Evolutionary conservation across 92 coral and sea anemone genomes (phyloP), one percentile per base, ranked within the genome.

Genomic region (Porites cylindrica): DNA sequence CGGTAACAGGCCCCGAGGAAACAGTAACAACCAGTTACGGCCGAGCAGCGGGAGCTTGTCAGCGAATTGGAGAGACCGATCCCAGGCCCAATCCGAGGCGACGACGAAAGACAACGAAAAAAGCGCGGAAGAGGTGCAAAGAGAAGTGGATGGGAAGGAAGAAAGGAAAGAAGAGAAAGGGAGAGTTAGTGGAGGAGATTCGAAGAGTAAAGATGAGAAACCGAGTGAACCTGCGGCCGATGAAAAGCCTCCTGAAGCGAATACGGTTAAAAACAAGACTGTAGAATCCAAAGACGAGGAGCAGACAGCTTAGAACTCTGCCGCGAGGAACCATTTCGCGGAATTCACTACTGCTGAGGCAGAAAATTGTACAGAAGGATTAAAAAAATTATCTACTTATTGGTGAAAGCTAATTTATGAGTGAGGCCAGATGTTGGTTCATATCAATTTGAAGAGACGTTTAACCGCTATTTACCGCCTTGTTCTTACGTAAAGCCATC

Each of bases 41-140:
- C 85, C 94, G 26, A 95, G 88, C 67, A 78, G 93, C 16, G 98
- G 98, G 16, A 95, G 98, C 74, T 82, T 92, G 43, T 91, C 93
- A 6, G 92, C 83, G 89, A 95, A 95, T 76, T 95, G 98, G 98
- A 91, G 98, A 50, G 86, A 86, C 12, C 86, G 88, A 51, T 66
- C 88, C 54, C 73, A 63, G 81, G 61, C 75, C 51, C 82, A 77
- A 38, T 32, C 82, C n/a, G 89, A 78, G 61, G 64, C 61, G 13
- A 56, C 61, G 54, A 66, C 79, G 52, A 80, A 66, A 81, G 75
- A 69, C 66, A 81, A 66, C 59, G 86, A 70, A 56, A 56, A 29
- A 19, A 71, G n/a, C 43, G 53, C 72, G n/a, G 86, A 81, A 16
- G 89, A 82, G n/a, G 64, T 82, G 5, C 21, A 80, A 47, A 68